Evolutionary conservation across 2,888 invertebrate genomes (phyloP), one percentile per base, ranked within the genome.

Genomic region (Andrena trimmerana): DNA sequence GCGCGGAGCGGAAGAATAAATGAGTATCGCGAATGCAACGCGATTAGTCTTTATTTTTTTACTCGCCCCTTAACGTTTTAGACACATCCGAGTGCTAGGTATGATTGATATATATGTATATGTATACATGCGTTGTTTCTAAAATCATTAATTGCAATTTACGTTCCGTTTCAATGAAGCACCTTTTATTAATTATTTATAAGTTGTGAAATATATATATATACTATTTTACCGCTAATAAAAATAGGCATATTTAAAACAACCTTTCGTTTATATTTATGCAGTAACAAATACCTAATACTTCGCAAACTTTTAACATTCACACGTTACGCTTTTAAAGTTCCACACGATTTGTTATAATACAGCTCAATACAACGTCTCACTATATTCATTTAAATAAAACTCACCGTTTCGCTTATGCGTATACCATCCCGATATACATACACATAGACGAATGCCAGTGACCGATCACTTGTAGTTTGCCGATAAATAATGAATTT

Each of bases 181-280:
- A 89, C 84, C 82, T 88, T 91, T 91, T 92, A 92, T 91, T 91
- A 91, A 93, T 92, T 93, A 92, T 93, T 92, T 92, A 91, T 93
- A 93, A 91, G 91, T 91, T 93, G 90, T 92, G 92, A 92, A 91
- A 92, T 93, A 93, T 83, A 78, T 83, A 83, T 73, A 81, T 63
- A 78, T 90, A 90, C 89, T 93, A 93, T 93, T 92, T 92, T 92
- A 92, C 90, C 90, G 92, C 93, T 92, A 92, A 93, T 93, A 93
- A 93, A 92, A 89, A 87, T 91, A 91, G 90, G 89, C 89, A 90
- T 91, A 88, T 88, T 88, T 88, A 88, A 89, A 87, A 86, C 63
- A 87, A 84, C 71, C 70, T 69, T 48, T 65, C 66, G 24, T 79
- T 81, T 68, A 67, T 75, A 69, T 88, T 84, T 85, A 69, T 73